Conservation (phyloP, 1,140 invertebrate species). For the Camponotus pennsylvanicus region DNA sequence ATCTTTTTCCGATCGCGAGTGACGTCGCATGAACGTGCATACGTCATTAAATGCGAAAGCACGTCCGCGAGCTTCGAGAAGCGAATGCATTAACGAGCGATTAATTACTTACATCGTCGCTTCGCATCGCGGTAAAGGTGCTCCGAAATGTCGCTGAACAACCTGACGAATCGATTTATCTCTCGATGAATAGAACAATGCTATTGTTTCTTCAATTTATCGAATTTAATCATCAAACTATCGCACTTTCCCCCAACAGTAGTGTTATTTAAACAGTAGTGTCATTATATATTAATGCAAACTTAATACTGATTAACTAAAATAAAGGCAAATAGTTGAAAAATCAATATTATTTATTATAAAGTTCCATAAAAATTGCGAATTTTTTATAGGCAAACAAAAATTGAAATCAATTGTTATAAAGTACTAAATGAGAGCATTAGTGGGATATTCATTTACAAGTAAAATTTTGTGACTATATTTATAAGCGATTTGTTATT, state of each 20-base stretch:
- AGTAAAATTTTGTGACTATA: too few species aligned
- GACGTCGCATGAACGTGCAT: neutral
- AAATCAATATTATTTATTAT: neutral
- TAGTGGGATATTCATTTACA: slow-evolving; percentile 71
- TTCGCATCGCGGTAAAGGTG: neutral
- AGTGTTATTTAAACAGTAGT: neutral
- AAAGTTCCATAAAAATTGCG: neutral
- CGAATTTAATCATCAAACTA: neutral
- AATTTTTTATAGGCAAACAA: neutral
- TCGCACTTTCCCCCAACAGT: neutral
- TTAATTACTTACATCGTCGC: slow-evolving; percentile 8
- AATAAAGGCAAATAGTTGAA: neutral
- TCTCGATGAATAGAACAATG: slow-evolving; percentile 59
- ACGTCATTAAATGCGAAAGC: slow-evolving; percentile 45
- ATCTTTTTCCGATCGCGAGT: slow-evolving; percentile 15
- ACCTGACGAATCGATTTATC: slow-evolving; percentile 67
- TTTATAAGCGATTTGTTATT: too few species aligned
- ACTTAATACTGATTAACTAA: neutral
- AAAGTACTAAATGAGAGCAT: neutral
- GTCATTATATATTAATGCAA: neutral
- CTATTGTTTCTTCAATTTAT: slow-evolving; percentile 76
- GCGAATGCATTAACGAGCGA: slow-evolving; percentile 26
- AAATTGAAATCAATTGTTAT: neutral
- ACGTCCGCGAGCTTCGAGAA: slow-evolving; percentile 41
- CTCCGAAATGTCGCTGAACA: slow-evolving; percentile 52